These are phyloP conservation scores for Xestia xanthographa DNA, from an alignment of 2,888 invertebrate genomes.

Conservation along the genomic window DNA sequence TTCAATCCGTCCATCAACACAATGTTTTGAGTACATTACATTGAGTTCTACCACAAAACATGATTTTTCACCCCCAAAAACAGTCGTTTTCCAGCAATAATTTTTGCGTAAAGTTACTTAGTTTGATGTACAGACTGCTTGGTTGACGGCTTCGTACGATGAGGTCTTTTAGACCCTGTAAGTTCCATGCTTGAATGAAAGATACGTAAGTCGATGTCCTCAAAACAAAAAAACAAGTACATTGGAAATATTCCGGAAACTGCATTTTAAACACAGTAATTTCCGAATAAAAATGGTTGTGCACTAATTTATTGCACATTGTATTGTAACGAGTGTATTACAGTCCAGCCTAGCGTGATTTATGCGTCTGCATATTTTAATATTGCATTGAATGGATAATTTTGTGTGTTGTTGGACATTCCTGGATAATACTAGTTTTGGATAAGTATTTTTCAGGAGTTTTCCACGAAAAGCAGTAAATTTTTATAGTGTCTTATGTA, in stretches of 20 bases:
- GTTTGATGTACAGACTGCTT: too few relatives aligned
- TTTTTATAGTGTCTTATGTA: neutral
- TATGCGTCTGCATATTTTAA: slow-evolving; percentile 56
- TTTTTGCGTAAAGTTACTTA: too few relatives aligned
- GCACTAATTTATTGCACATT: slow-evolving; percentile 54
- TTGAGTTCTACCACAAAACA: too few relatives aligned
- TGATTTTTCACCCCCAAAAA: too few relatives aligned
- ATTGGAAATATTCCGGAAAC: slow-evolving; percentile 5
- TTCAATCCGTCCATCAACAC: too few relatives aligned
- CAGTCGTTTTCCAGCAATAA: too few relatives aligned
- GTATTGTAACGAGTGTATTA: slow-evolving; percentile 55
- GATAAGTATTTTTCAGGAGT: neutral
- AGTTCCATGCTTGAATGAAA: too few relatives aligned
- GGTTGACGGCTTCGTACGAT: too few relatives aligned
- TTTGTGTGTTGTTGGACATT: neutral
- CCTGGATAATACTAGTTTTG: neutral
- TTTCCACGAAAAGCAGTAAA: neutral
- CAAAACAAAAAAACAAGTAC: slow-evolving; percentile 3
- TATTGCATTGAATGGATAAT: slow-evolving; percentile 36
- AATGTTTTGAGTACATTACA: too few relatives aligned
- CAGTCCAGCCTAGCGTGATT: slow-evolving; percentile 45
- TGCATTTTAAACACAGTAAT: slow-evolving; percentile 22
- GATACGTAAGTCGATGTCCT: neutral
- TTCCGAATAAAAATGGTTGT: slow-evolving; percentile 42
- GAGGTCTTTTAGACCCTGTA: too few relatives aligned